Evolutionary conservation across 2,113 vertebrate genomes (phyloP).

Genomic region (Sinocyclocheilus rhinocerous): DNA sequence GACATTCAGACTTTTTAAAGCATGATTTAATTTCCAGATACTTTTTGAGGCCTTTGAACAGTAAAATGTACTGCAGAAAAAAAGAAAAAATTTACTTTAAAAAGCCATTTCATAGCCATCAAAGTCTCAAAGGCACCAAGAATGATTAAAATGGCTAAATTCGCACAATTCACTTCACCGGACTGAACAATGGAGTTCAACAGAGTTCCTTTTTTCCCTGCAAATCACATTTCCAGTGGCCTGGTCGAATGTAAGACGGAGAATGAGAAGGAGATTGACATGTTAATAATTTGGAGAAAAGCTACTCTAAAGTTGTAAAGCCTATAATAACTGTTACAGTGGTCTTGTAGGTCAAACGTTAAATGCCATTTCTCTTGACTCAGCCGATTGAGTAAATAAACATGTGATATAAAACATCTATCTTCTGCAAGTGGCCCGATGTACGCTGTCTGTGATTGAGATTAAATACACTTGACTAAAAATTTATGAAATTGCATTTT

Average conservation of each 20-base stretch:
- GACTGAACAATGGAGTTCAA: not conserved
- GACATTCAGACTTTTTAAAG: not conserved
- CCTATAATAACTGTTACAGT: not conserved
- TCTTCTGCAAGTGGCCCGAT: not conserved
- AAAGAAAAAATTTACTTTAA: not conserved
- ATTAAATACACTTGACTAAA: constrained; percentile 39
- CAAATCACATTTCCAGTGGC: constrained; percentile 3
- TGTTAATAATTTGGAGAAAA: constrained; percentile 18
- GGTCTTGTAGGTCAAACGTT: constrained; percentile 18
- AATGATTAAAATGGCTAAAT: not conserved
- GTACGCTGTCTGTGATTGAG: not conserved
- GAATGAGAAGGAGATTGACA: constrained; percentile 21
- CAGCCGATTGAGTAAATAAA: constrained; percentile 24
- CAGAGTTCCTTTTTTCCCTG: not conserved
- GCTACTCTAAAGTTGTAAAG: constrained; percentile 1
- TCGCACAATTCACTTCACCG: not conserved
- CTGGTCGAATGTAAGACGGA: not conserved
- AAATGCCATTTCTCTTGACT: not conserved
- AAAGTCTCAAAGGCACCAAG: not conserved
- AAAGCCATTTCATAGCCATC: not conserved
- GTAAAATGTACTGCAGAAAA: not conserved
- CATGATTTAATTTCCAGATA: not conserved
- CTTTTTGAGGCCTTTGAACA: not conserved
- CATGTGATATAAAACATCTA: not conserved
- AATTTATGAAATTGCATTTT: constrained; percentile 33